Percentiles rank a stretch among this genome's conserved stretches.
phyloP scores from a whole-genome alignment of 2,888 invertebrate genomes.

The Latrodectus elegans region DNA sequence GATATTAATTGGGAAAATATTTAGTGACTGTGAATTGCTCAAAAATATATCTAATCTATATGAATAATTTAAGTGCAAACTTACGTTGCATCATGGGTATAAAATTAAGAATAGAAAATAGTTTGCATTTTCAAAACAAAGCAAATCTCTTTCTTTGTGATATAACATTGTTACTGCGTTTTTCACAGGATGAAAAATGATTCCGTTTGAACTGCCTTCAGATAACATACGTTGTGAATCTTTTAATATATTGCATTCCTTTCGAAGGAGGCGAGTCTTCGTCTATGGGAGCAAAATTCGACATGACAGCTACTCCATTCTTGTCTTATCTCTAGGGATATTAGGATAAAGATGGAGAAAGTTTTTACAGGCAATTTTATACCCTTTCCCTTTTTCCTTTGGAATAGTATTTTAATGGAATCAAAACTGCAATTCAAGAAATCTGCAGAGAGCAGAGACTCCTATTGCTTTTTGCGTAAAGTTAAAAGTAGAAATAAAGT shows the following conservation, averaged over 20 bases:
- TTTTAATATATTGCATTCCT: background rate
- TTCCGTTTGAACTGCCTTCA: too few species aligned
- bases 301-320: slow-evolving; percentile 3
- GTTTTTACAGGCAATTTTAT: background rate
- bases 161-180: too few species aligned
- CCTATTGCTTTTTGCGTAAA: background rate
- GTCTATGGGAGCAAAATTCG: background rate
- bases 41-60: too few species aligned
- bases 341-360: background rate
- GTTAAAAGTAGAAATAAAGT: background rate
- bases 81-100: too few species aligned
- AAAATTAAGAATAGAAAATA: too few species aligned
- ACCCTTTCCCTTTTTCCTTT: background rate
- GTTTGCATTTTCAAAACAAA: too few species aligned
- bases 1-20: too few species aligned
- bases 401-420: background rate
- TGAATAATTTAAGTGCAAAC: too few species aligned
- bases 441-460: background rate
- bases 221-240: too few species aligned
- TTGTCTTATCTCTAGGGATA: background rate
- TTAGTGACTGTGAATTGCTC: too few species aligned
- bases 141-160: too few species aligned
- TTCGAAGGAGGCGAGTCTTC: background rate
- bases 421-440: background rate
- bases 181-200: too few species aligned